Base-by-base conservation (phyloP, 2,113 vertebrate species). In the Cryptomyrus ogoouensis region DNA sequence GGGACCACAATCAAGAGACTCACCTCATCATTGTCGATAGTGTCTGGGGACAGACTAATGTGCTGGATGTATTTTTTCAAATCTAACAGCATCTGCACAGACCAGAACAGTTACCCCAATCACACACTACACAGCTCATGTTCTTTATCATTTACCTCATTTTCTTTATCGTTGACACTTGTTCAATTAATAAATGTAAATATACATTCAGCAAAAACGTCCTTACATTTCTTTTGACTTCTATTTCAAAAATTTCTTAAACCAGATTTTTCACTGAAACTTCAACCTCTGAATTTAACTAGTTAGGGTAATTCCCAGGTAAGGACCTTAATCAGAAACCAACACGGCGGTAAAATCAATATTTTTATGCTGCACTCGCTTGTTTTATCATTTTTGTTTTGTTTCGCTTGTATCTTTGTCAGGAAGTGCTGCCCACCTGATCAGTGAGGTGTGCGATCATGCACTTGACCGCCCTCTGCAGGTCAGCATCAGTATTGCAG, bases 31-130 rank as follows among this genome's bases (percentile, higher is more conserved):
- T 96, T 97, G 92, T 97, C 96, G 92, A 98, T 98, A 89, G 97
- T 97, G 94, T 98, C 97, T 0, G 97, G 97, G 0, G 97, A 98
- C 35, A 98, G 94, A 92, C 97, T 97, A 93, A 98, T 96, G 91
- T 98, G 97, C 91, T 97, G 97, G 88, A 97, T 96, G 27, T 96
- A 98, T 91, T 97, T 94, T 52, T 94, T 94, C 90, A 97, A 92
- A 92, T 97, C 97, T 3, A 95, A 94, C 56, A 96, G 93, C 97
- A 97, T 98, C 97, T 98, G 17, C 91, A 56, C 53, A 2, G 19
- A 24, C 17, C 53, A 56, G 53, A 24, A 56, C 53, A 56, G 53
- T 56, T 19, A 56, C 53, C 5, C 53, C 53, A 56, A 56, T 56
- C 53, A 56, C 53, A 21, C 53, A 24, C 53, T 17, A 24, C 15